A percentile compares a stretch with the other conserved stretches of the same genome.
These are phyloP conservation scores for Neolamprologus fasciatus DNA, from an alignment of 2,113 vertebrate genomes.

Conservation along the genomic window DNA sequence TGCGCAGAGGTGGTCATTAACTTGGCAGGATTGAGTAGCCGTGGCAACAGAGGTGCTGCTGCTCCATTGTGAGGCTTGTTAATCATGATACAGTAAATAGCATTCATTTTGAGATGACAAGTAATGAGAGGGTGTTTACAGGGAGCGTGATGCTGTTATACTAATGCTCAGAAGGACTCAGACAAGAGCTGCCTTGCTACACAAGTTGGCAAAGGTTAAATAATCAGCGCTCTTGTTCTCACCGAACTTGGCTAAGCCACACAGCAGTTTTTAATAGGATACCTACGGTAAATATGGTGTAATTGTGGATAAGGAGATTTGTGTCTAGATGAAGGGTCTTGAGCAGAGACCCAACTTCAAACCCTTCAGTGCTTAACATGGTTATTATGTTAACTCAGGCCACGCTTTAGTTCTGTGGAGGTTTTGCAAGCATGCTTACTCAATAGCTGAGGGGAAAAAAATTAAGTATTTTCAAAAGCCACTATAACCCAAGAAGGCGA, in stretches of 20 bases:
- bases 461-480: background rate
- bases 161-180: background rate
- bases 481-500: background rate
- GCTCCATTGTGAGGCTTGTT: constrained; percentile 2
- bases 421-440: background rate
- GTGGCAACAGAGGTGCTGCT: constrained; percentile 1
- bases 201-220: constrained; percentile 17
- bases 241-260: constrained; percentile 13
- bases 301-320: constrained; percentile 21
- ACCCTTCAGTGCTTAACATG: background rate
- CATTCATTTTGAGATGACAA: background rate
- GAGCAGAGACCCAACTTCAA: background rate
- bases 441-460: background rate
- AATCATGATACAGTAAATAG: constrained; percentile 15
- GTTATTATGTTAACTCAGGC: background rate
- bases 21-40: background rate
- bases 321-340: background rate
- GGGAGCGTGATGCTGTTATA: constrained; percentile 3
- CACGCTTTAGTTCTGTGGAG: background rate
- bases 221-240: constrained; percentile 23
- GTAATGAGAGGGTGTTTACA: background rate
- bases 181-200: constrained; percentile 6
- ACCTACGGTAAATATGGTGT: constrained; percentile 17
- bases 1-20: constrained; percentile 30
- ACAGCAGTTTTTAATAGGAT: constrained; percentile 25